Conservation (phyloP, 1,140 invertebrate species). For the Neelides sp. region DNA sequence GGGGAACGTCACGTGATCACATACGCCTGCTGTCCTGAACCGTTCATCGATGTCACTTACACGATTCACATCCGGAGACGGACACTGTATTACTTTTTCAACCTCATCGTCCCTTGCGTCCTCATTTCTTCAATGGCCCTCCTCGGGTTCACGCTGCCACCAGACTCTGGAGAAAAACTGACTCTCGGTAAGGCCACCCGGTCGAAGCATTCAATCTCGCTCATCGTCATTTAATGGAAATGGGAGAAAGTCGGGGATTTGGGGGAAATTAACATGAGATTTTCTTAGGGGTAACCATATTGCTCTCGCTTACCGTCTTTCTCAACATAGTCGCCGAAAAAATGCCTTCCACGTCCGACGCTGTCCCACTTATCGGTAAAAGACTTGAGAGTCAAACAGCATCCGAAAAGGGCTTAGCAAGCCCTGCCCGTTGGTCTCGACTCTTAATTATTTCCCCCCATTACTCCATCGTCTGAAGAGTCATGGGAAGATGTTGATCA, state of each 20-base stretch:
- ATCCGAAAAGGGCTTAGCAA: background rate
- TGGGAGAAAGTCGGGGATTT: background rate
- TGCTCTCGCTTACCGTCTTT: slow-evolving; percentile 58
- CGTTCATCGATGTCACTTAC: slow-evolving; percentile 72
- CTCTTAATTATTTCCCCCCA: no score
- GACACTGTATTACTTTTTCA: slow-evolving; percentile 98
- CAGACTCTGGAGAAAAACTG: slow-evolving; percentile 96
- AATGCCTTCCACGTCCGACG: slow-evolving; percentile 53
- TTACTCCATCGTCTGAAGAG: no score
- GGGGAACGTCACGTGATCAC: slow-evolving; percentile 9
- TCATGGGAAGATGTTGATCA: no score
- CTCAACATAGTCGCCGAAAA: slow-evolving; percentile 52
- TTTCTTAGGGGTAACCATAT: slow-evolving; percentile 51
- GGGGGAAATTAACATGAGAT: background rate
- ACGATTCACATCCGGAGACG: slow-evolving; percentile 89
- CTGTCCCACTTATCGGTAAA: slow-evolving; percentile 49
- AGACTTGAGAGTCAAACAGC: background rate
- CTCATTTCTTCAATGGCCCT: slow-evolving; percentile 96
- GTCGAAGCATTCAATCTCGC: background rate
- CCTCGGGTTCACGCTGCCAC: slow-evolving; percentile 91
- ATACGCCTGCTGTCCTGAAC: slow-evolving; percentile 21
- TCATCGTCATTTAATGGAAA: background rate
- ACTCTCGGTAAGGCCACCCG: slow-evolving; percentile 66
- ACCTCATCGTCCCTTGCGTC: slow-evolving; percentile 96
- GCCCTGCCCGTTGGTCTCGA: slow-evolving; percentile 22